Conservation (phyloP, 2,888 invertebrate genomes). For the Lymantria monacha region DNA sequence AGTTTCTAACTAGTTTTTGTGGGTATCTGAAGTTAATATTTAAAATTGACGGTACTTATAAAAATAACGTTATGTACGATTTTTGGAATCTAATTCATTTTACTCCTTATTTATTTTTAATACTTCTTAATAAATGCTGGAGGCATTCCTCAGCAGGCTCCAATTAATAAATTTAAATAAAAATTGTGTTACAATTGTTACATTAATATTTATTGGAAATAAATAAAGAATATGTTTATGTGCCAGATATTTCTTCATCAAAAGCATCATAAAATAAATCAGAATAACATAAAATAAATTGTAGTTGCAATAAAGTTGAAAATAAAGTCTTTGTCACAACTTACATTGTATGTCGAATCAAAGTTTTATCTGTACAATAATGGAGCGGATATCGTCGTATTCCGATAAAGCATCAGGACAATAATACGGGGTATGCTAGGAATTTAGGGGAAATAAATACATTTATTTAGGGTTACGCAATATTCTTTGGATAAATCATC, state of each 20-base stretch:
- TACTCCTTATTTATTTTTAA: too few relatives aligned
- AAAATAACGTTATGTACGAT: too few relatives aligned
- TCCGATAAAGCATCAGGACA: slow-evolving; percentile 58
- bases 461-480: slow-evolving; percentile 22
- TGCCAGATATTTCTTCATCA: neutral
- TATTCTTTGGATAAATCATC: slow-evolving; percentile 3
- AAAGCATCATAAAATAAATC: slow-evolving; percentile 5
- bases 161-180: too few relatives aligned
- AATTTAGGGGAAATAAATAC: slow-evolving; percentile 28
- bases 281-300: slow-evolving; percentile 12
- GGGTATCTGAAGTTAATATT: too few relatives aligned
- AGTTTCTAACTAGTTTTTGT: too few relatives aligned
- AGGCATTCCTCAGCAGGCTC: too few relatives aligned
- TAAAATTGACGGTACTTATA: too few relatives aligned
- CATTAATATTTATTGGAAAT: neutral
- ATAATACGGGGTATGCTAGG: slow-evolving; percentile 37
- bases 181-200: too few relatives aligned
- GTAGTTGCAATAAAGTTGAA: slow-evolving; percentile 54
- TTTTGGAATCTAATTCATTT: too few relatives aligned
- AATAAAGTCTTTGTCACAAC: slow-evolving; percentile 61
- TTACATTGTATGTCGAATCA: slow-evolving; percentile 71
- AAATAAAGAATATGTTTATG: neutral
- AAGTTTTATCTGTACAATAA: slow-evolving; percentile 75
- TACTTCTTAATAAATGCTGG: too few relatives aligned
- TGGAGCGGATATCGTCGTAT: slow-evolving; percentile 71